Conservation (phyloP, 2,888 invertebrate genomes). For the Brenthis hecate region DNA sequence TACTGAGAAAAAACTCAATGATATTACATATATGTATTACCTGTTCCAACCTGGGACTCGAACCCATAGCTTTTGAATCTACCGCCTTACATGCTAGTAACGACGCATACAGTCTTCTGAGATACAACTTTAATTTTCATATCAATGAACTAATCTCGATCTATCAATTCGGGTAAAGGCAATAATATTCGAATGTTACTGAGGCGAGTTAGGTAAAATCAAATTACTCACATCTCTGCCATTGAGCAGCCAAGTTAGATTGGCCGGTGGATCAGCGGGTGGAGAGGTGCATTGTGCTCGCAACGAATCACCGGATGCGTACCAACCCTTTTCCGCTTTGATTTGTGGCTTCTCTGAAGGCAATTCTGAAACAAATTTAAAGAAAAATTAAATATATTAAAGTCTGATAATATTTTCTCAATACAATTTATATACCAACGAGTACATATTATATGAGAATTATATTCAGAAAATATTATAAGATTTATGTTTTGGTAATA, state of each 20-base stretch:
- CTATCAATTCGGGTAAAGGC: not conserved
- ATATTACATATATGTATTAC: no score
- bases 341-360: slow-evolving; percentile 88
- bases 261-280: slow-evolving; percentile 88
- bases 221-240: slow-evolving; percentile 86
- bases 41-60: no score
- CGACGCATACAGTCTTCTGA: no score
- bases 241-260: slow-evolving; percentile 89
- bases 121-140: no score
- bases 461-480: no score
- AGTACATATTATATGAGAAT: no score
- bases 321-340: slow-evolving; percentile 88
- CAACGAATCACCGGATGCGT: slow-evolving; percentile 90
- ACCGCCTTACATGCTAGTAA: no score
- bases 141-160: no score
- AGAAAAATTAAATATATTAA: not conserved
- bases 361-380: slow-evolving; percentile 81
- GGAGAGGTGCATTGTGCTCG: slow-evolving; percentile 90
- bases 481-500: no score
- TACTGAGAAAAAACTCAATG: no score
- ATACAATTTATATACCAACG: no score
- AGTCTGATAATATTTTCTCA: not conserved
- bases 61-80: no score
- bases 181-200: not conserved
- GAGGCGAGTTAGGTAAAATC: not conserved